Conservation (phyloP, 2,113 vertebrate species). For the Myxocyprinus asiaticus region DNA sequence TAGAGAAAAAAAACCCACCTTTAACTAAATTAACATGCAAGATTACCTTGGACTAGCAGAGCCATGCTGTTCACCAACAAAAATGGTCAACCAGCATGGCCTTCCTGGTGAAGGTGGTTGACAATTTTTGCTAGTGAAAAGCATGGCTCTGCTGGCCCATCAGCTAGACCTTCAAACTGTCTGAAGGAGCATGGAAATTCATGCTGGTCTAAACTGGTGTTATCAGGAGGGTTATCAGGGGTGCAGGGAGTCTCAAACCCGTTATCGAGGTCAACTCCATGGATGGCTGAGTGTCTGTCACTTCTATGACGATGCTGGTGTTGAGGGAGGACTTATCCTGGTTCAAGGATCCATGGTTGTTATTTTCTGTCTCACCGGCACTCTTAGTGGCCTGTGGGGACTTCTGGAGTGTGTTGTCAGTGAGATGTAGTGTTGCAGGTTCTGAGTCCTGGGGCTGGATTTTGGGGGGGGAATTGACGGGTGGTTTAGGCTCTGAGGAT, state of each 20-base stretch:
- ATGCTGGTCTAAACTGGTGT: too few relatives aligned
- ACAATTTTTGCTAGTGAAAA: too few relatives aligned
- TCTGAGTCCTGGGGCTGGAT: conserved; percentile 48
- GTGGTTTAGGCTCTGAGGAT: conserved; percentile 1
- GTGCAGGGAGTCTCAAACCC: conserved; percentile 58
- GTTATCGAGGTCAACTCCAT: conserved; percentile 75
- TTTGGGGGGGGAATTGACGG: conserved; percentile 19
- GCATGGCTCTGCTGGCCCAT: too few relatives aligned
- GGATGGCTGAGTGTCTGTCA: conserved; percentile 61
- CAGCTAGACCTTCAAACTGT: too few relatives aligned
- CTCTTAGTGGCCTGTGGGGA: conserved; percentile 42
- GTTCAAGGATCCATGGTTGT: conserved; percentile 41
- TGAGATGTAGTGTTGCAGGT: conserved; percentile 38
- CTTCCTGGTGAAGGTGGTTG: too few relatives aligned
- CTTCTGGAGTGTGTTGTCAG: background rate
- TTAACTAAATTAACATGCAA: too few relatives aligned
- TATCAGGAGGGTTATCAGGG: too few relatives aligned
- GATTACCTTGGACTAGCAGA: too few relatives aligned
- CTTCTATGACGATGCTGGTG: conserved; percentile 68
- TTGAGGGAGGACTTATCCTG: conserved; percentile 61
- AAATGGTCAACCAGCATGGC: too few relatives aligned
- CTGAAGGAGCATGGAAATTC: too few relatives aligned
- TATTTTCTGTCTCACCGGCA: conserved; percentile 50
- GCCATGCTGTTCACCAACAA: too few relatives aligned
- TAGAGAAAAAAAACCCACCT: too few relatives aligned